Percentiles rank a stretch among this genome's conserved stretches.
Evolutionary conservation across 2,888 invertebrate species (phyloP).

Genomic region (Mactromeris polynyma): DNA sequence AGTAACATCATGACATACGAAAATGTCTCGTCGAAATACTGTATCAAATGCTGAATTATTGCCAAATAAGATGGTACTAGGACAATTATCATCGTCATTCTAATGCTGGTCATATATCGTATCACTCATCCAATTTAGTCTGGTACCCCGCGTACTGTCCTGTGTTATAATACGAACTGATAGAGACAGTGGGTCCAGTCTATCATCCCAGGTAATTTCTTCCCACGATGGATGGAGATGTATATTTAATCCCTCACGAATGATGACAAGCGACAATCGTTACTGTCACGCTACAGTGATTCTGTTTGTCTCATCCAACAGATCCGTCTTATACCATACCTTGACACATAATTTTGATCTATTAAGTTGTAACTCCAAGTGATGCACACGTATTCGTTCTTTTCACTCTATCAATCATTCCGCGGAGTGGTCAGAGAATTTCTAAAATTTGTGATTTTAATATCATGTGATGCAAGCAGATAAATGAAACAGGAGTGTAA

Average conservation of each 20-base stretch:
- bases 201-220: neutral
- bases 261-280: slow-evolving; percentile 22
- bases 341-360: neutral
- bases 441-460: neutral
- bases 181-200: too few species aligned
- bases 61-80: too few species aligned
- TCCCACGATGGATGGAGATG: neutral
- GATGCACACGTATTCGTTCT: neutral
- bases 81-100: too few species aligned
- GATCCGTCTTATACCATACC: neutral
- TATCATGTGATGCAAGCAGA: neutral
- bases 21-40: too few species aligned
- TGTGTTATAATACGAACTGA: too few species aligned
- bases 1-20: too few species aligned
- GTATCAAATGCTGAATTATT: too few species aligned
- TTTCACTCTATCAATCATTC: neutral
- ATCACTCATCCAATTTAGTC: too few species aligned
- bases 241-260: neutral
- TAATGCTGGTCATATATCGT: too few species aligned
- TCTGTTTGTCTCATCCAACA: neutral
- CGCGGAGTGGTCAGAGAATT: neutral
- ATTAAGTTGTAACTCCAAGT: neutral
- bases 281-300: neutral
- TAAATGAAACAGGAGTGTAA: neutral
- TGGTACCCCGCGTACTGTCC: too few species aligned